Evolutionary conservation across 1,140 invertebrate species (phyloP), one percentile per base, ranked within the genome.

Genomic region (Holotrichia oblita): DNA sequence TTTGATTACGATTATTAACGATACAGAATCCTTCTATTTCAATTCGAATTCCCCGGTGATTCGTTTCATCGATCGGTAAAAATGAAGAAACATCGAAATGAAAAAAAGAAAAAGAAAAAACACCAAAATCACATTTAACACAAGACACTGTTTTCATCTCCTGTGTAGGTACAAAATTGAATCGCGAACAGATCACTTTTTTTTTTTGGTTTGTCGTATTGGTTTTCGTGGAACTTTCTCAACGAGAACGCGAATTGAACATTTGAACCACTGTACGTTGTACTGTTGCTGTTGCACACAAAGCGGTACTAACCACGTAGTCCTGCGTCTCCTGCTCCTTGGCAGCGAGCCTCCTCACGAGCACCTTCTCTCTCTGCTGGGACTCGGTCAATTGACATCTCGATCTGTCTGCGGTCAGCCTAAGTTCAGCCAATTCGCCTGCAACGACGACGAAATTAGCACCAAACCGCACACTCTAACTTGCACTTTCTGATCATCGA

Each of bases 291-390:
- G 77, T 41, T 55, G 44, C 20, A 40, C 40, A 48, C 61, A 78
- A 41, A 59, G 77, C 22, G 7, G 80, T 87, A 92, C 93, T 91
- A 90, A 98, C 97, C 88, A 95, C 92, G 90, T 95, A 97, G 89
- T 98, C 97, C 88, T 98, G n/a, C 83, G 98, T 92, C 89, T 99
- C 97, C 88, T 98, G 97, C 87, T 99, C 97, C 89, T 99, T 99
- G 79, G 94, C 94, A 78, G 96, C 94, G 74, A 99, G 89, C 84
- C 96, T 90, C 83, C 97, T 93, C 76, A 98, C 93, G 77, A 99
- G 91, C 77, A 97, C 93, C 88, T 96, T 97, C 87, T 99, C 97
- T 84, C 96, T 91, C 81, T 97, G 92, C 81, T 94, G 93, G 75
- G 95, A 92, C 85, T 99, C 97, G 48, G 91, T 88, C 84, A 94